phyloP scores from a whole-genome alignment of 2,797 vertebrate genomes.

The Tenualosa ilisha region DNA sequence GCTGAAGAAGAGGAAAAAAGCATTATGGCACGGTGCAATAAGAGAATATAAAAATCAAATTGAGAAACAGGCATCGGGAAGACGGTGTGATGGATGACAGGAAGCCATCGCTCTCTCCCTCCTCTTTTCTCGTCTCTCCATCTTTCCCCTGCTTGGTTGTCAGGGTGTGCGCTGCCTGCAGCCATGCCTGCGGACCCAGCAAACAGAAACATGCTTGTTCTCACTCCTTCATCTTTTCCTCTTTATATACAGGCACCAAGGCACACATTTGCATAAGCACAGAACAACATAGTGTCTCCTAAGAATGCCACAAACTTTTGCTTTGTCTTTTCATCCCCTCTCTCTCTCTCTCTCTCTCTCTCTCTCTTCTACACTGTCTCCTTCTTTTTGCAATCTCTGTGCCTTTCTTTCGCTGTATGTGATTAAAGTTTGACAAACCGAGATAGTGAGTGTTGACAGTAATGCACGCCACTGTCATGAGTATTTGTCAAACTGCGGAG shows the following conservation, averaged over 20 bases:
- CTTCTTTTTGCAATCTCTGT: not conserved
- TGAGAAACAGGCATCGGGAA: constrained; percentile 37
- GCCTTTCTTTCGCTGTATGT: not conserved
- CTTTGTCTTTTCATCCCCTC: constrained; percentile 20
- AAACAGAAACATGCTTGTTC: constrained; percentile 44
- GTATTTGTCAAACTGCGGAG: constrained; percentile 11
- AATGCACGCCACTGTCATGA: not conserved
- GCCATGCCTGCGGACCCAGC: constrained; percentile 72
- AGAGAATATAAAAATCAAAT: constrained; percentile 41
- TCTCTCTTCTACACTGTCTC: constrained; percentile 33
- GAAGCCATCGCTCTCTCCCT: constrained; percentile 48
- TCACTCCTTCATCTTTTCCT: constrained; percentile 47
- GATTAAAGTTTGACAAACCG: constrained; percentile 20
- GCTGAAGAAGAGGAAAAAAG: not conserved
- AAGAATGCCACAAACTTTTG: constrained; percentile 35
- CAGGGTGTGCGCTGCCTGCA: constrained; percentile 67
- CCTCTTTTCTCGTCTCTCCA: constrained; percentile 17
- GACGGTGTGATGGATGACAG: constrained; percentile 70
- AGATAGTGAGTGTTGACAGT: not conserved
- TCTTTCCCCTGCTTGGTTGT: constrained; percentile 10
- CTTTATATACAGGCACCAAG: constrained; percentile 52
- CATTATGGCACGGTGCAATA: not conserved
- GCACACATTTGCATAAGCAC: constrained; percentile 55
- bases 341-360: constrained; percentile 6
- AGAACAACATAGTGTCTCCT: constrained; percentile 48